phyloP scores from a whole-genome alignment of 2,113 vertebrate species.

The Ammodytes dubius region DNA sequence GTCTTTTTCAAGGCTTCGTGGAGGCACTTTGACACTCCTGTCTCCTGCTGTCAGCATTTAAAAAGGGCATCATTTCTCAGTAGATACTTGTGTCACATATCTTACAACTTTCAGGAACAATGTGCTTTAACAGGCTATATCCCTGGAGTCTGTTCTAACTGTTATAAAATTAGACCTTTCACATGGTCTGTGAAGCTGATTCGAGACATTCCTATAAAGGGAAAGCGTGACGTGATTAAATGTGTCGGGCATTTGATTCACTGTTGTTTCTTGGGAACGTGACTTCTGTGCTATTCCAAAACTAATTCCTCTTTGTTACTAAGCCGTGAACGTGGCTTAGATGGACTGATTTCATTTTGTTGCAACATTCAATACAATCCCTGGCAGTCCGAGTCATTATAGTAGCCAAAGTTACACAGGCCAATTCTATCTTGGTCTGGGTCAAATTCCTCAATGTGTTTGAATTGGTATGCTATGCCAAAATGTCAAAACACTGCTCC shows the following conservation, averaged over 20 bases:
- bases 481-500: too few relatives aligned
- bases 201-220: slow-evolving; percentile 15
- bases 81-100: slow-evolving; percentile 16
- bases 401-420: background rate
- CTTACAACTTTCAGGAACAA: background rate
- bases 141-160: background rate
- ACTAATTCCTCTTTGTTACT: slow-evolving; percentile 11
- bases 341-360: slow-evolving; percentile 11
- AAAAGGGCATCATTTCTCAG: slow-evolving; percentile 6
- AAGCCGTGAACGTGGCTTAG: slow-evolving; percentile 2
- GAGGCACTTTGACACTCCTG: background rate
- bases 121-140: too few relatives aligned
- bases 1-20: background rate
- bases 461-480: too few relatives aligned
- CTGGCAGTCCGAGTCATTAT: background rate
- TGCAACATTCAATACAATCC: background rate
- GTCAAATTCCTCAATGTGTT: slow-evolving; percentile 10
- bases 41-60: background rate
- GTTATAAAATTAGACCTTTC: background rate
- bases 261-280: background rate
- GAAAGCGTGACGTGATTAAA: background rate
- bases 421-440: slow-evolving; percentile 8
- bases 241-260: background rate
- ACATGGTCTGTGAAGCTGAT: background rate
- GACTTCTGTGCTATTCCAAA: background rate